Base-by-base conservation (phyloP, 2,888 invertebrate genomes). In the Agonopterix arenella region DNA sequence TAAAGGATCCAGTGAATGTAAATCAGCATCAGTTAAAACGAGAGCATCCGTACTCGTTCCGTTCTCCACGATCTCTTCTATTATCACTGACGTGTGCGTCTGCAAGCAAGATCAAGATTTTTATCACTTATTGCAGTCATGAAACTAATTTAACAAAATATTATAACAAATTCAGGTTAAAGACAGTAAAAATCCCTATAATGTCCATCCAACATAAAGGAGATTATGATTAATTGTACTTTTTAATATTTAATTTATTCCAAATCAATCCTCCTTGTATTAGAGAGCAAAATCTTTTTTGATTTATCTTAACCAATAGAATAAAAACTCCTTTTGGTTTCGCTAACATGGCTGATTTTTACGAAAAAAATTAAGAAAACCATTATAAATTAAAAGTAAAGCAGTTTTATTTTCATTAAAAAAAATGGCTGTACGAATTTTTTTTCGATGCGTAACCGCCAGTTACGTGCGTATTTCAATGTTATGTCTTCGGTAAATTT, bases 1-100 rank as follows among this genome's bases (percentile, higher is more conserved):
- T 63, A 95, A 82, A 8, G 94, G 94, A 76, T 95, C 95, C 51
- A 96, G 81, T 0, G 94, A 93, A 69, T 95, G 94, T 58, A 95
- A 79, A 64, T 95, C 95, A 60, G 75, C 93, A 89, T 84, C 93
- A 72, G 83, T 92, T 78, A 84, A 89, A 84, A 70, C 93, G 90
- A 86, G 95, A 91, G 69, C 93, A 88, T 85, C 95, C 90, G 65
- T 94, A 92, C 84, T 95, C 89, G 80, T 95, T 91, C 89, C 96
- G 91, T 77, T 95, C 84, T 89, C 89, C 10, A 88, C 76, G 38
- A 89, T 84, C 57, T 86, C 86, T 55, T 86, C 80, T 58, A 85
- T 82, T 10, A 80, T 78, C 48, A 84, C 80, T 13, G 84, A 75
- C 7, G 76, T 68, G 56, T 84, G 83, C n/a, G 71, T 75, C 86